phyloP scores from a whole-genome alignment of 2,888 invertebrate species.

The Marronus borbonicus region DNA sequence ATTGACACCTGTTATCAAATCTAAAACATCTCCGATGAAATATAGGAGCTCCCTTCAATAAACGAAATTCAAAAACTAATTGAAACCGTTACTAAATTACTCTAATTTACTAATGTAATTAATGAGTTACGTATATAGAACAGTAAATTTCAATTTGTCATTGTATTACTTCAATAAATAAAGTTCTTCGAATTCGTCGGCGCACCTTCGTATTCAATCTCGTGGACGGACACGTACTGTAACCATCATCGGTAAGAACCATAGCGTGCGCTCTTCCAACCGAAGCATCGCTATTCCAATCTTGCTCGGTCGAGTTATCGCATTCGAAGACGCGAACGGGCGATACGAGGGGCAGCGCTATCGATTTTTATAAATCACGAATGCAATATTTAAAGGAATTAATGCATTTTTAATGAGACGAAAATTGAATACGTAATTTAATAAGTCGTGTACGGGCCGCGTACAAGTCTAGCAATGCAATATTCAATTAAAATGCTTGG shows the following conservation, averaged over 20 bases:
- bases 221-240: background rate
- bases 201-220: conserved; percentile 33
- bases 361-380: conserved; percentile 46
- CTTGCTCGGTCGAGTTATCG: conserved; percentile 14
- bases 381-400: conserved; percentile 41
- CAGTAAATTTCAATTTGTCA: background rate
- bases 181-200: conserved; percentile 28
- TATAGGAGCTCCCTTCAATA: background rate
- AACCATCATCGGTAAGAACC: conserved; percentile 8
- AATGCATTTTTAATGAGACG: conserved; percentile 49
- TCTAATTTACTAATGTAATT: conserved; percentile 1
- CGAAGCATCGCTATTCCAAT: conserved; percentile 27
- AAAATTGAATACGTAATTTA: conserved; percentile 47
- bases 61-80: background rate
- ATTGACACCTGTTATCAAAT: too few relatives aligned
- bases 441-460: conserved; percentile 30
- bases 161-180: conserved; percentile 5
- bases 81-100: background rate
- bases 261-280: conserved; percentile 14
- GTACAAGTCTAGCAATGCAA: conserved; percentile 31
- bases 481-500: conserved; percentile 48
- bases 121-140: background rate
- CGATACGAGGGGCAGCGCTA: conserved; percentile 4
- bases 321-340: conserved; percentile 3
- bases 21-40: too few relatives aligned